phyloP scores from a whole-genome alignment of 2,797 vertebrate species.

The Podargus strigoides region DNA sequence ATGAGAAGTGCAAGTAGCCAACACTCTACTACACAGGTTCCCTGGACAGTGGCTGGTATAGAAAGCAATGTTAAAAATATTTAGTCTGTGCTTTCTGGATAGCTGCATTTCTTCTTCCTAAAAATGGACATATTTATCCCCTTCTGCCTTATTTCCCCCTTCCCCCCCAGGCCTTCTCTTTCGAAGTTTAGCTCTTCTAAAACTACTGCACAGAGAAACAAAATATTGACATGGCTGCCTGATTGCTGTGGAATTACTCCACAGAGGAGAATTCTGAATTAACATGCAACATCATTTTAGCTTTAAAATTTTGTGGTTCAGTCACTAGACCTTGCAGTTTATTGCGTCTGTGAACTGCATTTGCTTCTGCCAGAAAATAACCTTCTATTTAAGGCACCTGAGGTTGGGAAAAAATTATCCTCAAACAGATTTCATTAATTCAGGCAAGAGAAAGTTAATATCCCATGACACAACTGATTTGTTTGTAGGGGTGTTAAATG shows the following conservation, averaged over 20 bases:
- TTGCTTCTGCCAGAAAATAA: conserved; percentile 51
- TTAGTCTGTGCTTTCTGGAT: background rate
- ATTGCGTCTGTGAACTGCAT: conserved; percentile 2
- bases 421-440: conserved; percentile 59
- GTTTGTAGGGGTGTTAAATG: conserved; percentile 61
- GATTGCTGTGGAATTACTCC: conserved; percentile 6
- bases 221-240: conserved; percentile 13
- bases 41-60: background rate
- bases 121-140: background rate
- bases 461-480: conserved; percentile 61
- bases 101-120: conserved; percentile 1
- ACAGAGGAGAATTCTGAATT: conserved; percentile 25
- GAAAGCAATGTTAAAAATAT: background rate
- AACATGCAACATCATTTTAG: conserved; percentile 33
- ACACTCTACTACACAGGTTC: background rate
- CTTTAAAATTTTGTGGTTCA: conserved; percentile 53
- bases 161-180: background rate
- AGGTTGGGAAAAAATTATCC: conserved; percentile 5
- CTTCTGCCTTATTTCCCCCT: background rate
- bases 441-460: conserved; percentile 64
- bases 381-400: conserved; percentile 45
- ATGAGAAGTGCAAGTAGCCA: conserved; percentile 28
- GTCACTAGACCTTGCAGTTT: conserved; percentile 44
- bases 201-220: background rate
- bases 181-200: background rate